Conservation (phyloP, 2,113 vertebrate species). For the Hippoglossus stenolepis region DNA sequence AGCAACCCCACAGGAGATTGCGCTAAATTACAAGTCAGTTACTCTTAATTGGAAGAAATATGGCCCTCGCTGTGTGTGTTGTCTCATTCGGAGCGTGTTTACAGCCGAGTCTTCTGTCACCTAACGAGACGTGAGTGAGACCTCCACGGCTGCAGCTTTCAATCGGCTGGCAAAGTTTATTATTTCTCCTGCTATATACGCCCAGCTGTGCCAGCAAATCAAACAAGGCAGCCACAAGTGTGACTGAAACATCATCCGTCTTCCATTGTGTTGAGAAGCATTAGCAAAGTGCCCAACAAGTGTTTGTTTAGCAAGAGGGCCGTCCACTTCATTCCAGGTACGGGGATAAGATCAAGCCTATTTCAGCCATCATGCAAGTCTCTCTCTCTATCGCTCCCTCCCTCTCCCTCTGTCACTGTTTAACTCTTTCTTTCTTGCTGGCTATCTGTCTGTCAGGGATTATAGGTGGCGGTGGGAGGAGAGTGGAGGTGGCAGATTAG, state of each 20-base stretch:
- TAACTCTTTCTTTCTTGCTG: constrained; percentile 48
- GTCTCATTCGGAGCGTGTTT: constrained; percentile 31
- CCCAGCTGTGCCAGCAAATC: constrained; percentile 50
- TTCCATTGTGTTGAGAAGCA: constrained; percentile 60
- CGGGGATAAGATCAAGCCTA: constrained; percentile 64
- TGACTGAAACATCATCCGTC: constrained; percentile 64
- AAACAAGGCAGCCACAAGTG: constrained; percentile 57
- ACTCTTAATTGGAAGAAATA: constrained; percentile 66
- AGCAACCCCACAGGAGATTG: constrained; percentile 44
- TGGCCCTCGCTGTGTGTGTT: constrained; percentile 36
- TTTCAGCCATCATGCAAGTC: constrained; percentile 61
- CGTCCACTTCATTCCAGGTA: constrained; percentile 54
- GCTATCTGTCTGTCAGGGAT: constrained; percentile 66
- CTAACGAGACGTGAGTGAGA: constrained; percentile 46
- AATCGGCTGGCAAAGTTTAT: constrained; percentile 53
- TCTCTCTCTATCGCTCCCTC: constrained; percentile 14
- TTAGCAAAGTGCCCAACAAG: constrained; percentile 70
- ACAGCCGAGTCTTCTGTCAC: constrained; percentile 33
- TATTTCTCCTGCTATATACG: constrained; percentile 55
- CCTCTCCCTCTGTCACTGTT: constrained; percentile 5
- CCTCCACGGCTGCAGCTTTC: constrained; percentile 42
- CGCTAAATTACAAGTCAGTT: constrained; percentile 63
- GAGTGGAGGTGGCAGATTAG: constrained; percentile 75
- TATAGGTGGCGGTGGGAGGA: constrained; percentile 63
- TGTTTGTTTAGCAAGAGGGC: constrained; percentile 65